Evolutionary conservation across 2,888 invertebrate genomes (phyloP).

Genomic region (Himalopsyche anomala): DNA sequence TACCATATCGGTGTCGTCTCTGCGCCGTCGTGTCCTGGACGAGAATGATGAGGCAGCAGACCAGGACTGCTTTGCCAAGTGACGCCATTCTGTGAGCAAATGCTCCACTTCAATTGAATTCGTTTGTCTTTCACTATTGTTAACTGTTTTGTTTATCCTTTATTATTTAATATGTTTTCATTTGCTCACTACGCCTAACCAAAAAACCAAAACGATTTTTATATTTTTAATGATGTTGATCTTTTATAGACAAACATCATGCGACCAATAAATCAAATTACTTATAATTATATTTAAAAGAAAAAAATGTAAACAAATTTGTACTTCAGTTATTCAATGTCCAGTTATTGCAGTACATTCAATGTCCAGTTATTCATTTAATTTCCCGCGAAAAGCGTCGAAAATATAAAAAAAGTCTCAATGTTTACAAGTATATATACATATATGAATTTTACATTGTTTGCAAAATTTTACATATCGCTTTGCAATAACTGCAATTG

Average conservation of each 20-base stretch:
- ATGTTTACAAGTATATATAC: no score
- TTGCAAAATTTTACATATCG: background rate
- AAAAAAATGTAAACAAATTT: no score
- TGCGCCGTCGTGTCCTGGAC: background rate
- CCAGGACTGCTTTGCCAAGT: conserved; percentile 42
- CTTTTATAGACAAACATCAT: background rate
- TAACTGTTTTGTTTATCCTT: background rate
- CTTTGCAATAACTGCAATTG: background rate
- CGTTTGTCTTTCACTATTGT: conserved; percentile 5
- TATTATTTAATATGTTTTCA: background rate
- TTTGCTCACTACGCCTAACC: background rate
- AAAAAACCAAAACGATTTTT: background rate
- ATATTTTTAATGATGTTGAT: background rate
- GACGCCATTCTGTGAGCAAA: conserved; percentile 20
- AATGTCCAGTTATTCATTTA: no score
- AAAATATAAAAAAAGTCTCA: no score
- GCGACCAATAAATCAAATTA: no score
- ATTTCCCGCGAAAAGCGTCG: no score
- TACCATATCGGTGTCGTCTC: conserved; percentile 6
- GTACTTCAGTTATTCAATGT: no score
- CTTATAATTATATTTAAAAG: no score
- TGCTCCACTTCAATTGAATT: conserved; percentile 2
- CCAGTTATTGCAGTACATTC: no score
- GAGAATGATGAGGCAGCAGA: conserved; percentile 14
- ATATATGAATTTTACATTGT: background rate